Evolutionary conservation across 2,888 invertebrate species (phyloP), one percentile per base, ranked within the genome.

Genomic region (Griposia aprilina): DNA sequence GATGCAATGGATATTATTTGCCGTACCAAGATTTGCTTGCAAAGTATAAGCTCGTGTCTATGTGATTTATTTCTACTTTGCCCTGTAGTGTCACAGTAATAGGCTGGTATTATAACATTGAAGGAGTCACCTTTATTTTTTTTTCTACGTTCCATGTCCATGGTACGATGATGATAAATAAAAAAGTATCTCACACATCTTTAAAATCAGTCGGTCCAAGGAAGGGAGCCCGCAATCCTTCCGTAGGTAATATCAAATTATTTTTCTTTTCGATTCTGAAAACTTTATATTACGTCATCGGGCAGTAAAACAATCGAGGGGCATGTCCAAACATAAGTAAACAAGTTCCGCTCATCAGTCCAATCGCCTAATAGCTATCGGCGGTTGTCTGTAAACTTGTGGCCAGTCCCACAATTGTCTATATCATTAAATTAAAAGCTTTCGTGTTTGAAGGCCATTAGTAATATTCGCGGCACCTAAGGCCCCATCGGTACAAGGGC

Each of bases 361-460:
- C 90, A 92, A 93, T 93, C 90, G 87, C 80, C 83, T 90, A 91
- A 91, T 89, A 88, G 91, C 89, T 84, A 90, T 90, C 84, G 71
- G 83, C 80, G 84, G 82, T 66, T 83, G 82, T 74, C 76, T 79
- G 83, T 75, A 80, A 78, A 84, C 81, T 83, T 60, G 73, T 80
- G 82, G 85, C 85, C 87, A 84, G 89, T 83, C 85, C 85, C 85
- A 84, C 88, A 90, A 92, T 91, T 92, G 92, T 92, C 90, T 92
- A 86, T 89, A 90, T 93, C 93, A 93, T 93, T 93, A 94, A 93
- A 94, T 94, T 94, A 94, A 95, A 95, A 95, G 94, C 93, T 91
- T 95, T 94, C 96, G 95, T 96, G 96, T 92, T 93, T 86, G 86
- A 87, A 85, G 89, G 91, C 91, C 91, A 93, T 94, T 95, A 93